Evolutionary conservation across 2,113 vertebrate species (phyloP), one percentile per base, ranked within the genome.

Genomic region (Oreochromis niloticus): DNA sequence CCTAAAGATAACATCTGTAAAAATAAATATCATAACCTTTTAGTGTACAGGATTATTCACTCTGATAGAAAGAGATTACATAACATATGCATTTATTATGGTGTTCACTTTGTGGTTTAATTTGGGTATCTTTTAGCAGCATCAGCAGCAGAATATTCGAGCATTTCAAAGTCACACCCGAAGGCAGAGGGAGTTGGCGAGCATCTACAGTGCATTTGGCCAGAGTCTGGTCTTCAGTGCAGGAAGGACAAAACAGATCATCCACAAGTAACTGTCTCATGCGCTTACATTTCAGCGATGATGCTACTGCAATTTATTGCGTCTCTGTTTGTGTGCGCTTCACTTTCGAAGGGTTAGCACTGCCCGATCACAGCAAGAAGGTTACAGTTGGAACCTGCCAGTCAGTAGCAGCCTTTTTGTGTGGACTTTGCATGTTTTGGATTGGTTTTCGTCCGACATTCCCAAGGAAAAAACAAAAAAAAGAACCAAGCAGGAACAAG

Each of bases 131-230:
- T 83, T 85, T 85, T 90, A 78, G 73, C 73, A 78, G 73, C 78
- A 94, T 88, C 94, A 93, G 93, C 93, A 95, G 88, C 89, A 94
- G 89, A 94, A 92, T 84, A 90, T 41, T 94, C 79, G 90, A 89
- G 82, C 80, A 88, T 89, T 91, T 94, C 81, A 92, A 89, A 89
- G 90, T 89, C 89, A 91, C 88, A 89, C 82, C 24, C 88, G 80
- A 84, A 86, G 61, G 30, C 91, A 89, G 79, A 88, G 78, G 82
- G 61, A 79, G 57, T 87, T 83, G 89, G 61, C 78, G 88, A 94
- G 91, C 91, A 94, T 91, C 91, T 92, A 85, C 87, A 81, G 91
- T 86, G 86, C 83, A 85, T 88, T 71, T 59, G 85, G 87, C 81
- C 81, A 71, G 32, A 79, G 81, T 88, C 52, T 66, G 75, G 83